These are phyloP conservation scores for Branchinecta lynchi DNA, from an alignment of 1,140 invertebrate genomes.

Conservation along the genomic window DNA sequence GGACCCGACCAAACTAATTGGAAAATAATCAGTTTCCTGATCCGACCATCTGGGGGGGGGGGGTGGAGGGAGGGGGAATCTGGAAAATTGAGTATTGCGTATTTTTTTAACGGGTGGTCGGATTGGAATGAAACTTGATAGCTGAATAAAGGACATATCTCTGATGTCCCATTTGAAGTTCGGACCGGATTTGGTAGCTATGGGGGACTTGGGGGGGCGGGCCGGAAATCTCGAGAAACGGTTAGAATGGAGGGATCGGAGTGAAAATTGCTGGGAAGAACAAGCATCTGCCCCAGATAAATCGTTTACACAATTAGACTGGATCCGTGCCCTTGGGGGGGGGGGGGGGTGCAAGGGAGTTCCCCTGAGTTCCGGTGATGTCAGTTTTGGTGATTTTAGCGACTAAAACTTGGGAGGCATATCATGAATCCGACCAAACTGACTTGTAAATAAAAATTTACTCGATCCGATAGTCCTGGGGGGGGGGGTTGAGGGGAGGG, in stretches of 20 bases:
- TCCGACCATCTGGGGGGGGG: constrained; percentile 3
- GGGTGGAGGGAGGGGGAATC: not conserved
- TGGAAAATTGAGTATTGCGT: not conserved
- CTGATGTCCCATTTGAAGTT: not conserved
- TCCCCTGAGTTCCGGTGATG: not conserved
- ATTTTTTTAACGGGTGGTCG: not conserved
- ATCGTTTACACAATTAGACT: too few relatives aligned
- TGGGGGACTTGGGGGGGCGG: too few relatives aligned
- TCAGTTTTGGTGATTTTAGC: too few relatives aligned
- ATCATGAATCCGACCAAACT: not conserved
- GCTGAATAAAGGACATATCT: not conserved
- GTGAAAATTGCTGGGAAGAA: too few relatives aligned
- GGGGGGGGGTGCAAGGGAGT: not conserved
- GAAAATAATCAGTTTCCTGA: not conserved
- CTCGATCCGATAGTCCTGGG: not conserved
- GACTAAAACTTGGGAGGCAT: not conserved
- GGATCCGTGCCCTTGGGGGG: too few relatives aligned
- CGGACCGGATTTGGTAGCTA: constrained; percentile 1
- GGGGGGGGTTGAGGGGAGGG: not conserved
- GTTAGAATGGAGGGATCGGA: too few relatives aligned
- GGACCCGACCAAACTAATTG: not conserved
- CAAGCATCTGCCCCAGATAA: too few relatives aligned
- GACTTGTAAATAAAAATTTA: not conserved
- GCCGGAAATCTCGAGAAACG: too few relatives aligned
- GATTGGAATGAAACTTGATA: constrained; percentile 2